These are phyloP conservation scores for Seriola aureovittata DNA, from an alignment of 2,113 vertebrate genomes.

Conservation along the genomic window DNA sequence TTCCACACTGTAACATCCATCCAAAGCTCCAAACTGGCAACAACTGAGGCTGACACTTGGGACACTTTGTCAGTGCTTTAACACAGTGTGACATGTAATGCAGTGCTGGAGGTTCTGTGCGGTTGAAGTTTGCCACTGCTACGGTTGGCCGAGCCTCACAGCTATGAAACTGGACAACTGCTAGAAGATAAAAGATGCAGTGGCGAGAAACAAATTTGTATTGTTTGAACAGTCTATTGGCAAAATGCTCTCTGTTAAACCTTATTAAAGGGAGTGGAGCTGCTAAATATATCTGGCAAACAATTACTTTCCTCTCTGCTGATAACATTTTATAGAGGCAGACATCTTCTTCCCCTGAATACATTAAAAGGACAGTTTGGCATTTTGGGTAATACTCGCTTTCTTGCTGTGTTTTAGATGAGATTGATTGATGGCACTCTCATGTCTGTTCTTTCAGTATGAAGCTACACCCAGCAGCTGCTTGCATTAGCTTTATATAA, in stretches of 20 bases:
- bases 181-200: constrained; percentile 19
- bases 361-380: background rate
- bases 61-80: constrained; percentile 34
- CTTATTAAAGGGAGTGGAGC: constrained; percentile 26
- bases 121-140: background rate
- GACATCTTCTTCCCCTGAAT: background rate
- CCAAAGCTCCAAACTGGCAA: constrained; percentile 18
- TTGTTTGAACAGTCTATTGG: constrained; percentile 14
- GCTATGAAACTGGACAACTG: background rate
- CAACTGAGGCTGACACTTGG: constrained; percentile 24
- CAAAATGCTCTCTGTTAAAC: constrained; percentile 30
- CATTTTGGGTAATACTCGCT: background rate
- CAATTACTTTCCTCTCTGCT: constrained; percentile 4
- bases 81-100: constrained; percentile 36
- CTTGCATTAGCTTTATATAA: background rate
- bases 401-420: constrained; percentile 4
- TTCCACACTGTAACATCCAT: constrained; percentile 6
- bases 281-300: constrained; percentile 24
- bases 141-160: constrained; percentile 1
- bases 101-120: background rate
- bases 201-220: constrained; percentile 28
- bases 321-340: background rate
- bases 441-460: constrained; percentile 1
- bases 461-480: background rate
- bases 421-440: background rate